A percentile compares a stretch with the other conserved stretches of the same genome.
Conservation (phyloP, 2,797 vertebrate genomes). For the Steatocranus sp. region DNA sequence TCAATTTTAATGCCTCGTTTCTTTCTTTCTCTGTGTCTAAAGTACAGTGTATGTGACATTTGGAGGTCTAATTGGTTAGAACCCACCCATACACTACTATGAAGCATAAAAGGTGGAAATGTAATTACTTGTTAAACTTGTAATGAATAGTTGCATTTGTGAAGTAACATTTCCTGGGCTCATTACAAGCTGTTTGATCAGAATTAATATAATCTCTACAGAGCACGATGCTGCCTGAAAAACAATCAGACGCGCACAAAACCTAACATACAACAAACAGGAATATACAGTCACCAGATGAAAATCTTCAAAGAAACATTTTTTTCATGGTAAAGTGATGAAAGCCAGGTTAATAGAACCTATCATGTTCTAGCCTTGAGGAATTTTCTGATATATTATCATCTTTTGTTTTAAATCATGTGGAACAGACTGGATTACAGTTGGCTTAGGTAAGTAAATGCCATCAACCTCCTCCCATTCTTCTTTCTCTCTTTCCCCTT, state of each 20-base stretch:
- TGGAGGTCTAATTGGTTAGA: neutral
- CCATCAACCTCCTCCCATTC: neutral
- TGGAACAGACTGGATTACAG: conserved; percentile 25
- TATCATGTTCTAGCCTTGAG: conserved; percentile 4
- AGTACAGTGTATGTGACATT: neutral
- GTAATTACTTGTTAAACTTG: neutral
- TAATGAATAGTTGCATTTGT: neutral
- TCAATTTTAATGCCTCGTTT: neutral
- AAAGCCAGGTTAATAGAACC: neutral
- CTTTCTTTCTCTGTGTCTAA: neutral
- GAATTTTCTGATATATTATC: conserved; percentile 2
- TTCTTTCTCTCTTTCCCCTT: neutral
- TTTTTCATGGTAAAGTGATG: neutral
- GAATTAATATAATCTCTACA: neutral
- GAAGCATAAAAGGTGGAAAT: neutral
- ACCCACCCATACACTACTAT: neutral
- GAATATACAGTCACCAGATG: neutral
- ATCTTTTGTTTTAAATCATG: conserved; percentile 24
- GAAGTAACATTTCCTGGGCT: neutral
- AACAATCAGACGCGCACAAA: neutral
- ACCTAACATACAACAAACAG: neutral
- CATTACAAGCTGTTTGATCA: neutral
- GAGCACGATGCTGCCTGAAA: neutral
- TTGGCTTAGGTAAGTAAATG: conserved; percentile 15
- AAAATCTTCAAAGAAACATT: conserved; percentile 4